Base-by-base conservation (phyloP, 2,888 invertebrate genomes). In the Isoperla grammatica region DNA sequence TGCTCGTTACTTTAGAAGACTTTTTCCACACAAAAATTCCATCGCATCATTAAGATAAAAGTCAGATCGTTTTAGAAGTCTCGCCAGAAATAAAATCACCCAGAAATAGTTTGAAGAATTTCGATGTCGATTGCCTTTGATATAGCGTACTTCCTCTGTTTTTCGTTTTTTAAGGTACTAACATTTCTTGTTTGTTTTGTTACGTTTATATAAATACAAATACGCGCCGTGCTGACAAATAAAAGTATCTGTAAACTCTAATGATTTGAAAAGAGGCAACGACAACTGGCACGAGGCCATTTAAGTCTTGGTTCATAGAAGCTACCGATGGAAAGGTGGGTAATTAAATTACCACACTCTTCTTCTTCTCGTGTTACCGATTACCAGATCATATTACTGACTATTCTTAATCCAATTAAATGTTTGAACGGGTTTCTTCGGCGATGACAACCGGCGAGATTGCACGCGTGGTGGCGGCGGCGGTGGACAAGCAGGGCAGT, bases 11-110 rank as follows among this genome's bases (percentile, higher is more conserved):
- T 29, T 22, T 2, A 50, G 35, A 29, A 4, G 29, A 50, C 17
- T 39, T 53, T 53, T 53, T 53, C 17, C 11, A 15, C 53, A n/a
- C 39, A 20, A 53, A 29, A 53, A 39, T 19, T 53, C 53, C 39
- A 13, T 20, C 37, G n/a, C 15, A 53, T 53, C 53, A 39, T 53
- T 53, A 53, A 29, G 53, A 37, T 39, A 20, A 15, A 17, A 15
- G n/a, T 45, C 45, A 29, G 29, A 29, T 19, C 19, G 15, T 19
- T 13, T 19, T 45, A 19, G 17, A 13, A 48, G 48, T 8, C n/a
- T 6, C 22, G 20, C 20, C 19, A 15, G 48, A 5, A 20, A 48
- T 48, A 48, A 50, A 50, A 23, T 50, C 49, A 23, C 23, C 15
- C 29, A 23, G 49, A 50, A 50, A 50, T 50, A 50, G 49, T 23